Evolutionary conservation across 2,888 invertebrate genomes (phyloP).

Genomic region (Hydroisotoma schaefferi): DNA sequence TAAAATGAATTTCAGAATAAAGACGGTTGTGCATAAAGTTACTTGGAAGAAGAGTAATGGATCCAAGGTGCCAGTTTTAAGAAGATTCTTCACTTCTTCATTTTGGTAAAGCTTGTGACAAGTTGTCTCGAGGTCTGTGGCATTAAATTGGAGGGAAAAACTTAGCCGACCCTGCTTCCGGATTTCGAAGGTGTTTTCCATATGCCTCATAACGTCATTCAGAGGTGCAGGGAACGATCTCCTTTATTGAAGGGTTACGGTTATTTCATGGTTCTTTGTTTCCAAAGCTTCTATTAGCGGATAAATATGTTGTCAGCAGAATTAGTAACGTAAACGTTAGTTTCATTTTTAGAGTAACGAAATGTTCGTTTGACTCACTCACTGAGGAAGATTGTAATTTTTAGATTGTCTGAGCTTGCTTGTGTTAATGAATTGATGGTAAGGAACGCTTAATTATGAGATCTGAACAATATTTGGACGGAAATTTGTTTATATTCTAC

Average conservation of each 20-base stretch:
- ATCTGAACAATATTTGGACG: too few relatives aligned
- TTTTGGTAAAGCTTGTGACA: conserved; percentile 23
- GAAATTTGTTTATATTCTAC: too few relatives aligned
- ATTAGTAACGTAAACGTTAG: too few relatives aligned
- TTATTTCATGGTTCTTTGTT: conserved; percentile 49
- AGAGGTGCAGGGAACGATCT: conserved; percentile 15
- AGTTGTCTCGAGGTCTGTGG: conserved; percentile 1
- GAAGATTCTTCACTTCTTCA: conserved; percentile 16
- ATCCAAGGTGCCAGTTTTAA: conserved; percentile 42
- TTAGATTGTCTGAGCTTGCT: too few relatives aligned
- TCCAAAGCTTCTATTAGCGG: conserved; percentile 47
- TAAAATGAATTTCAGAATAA: conserved; percentile 49
- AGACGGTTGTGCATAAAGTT: too few relatives aligned
- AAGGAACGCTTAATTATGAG: too few relatives aligned
- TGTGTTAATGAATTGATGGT: too few relatives aligned
- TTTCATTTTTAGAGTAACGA: too few relatives aligned
- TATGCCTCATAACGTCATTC: not conserved
- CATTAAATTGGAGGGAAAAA: not conserved
- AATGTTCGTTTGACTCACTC: too few relatives aligned
- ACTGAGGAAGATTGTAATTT: too few relatives aligned
- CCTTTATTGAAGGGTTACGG: conserved; percentile 51
- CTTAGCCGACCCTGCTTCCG: not conserved
- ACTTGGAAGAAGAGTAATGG: too few relatives aligned
- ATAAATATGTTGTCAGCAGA: conserved; percentile 50
- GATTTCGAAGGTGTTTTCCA: conserved; percentile 15